Base-by-base conservation (phyloP, 2,888 invertebrate species). In the Cephus runcator region DNA sequence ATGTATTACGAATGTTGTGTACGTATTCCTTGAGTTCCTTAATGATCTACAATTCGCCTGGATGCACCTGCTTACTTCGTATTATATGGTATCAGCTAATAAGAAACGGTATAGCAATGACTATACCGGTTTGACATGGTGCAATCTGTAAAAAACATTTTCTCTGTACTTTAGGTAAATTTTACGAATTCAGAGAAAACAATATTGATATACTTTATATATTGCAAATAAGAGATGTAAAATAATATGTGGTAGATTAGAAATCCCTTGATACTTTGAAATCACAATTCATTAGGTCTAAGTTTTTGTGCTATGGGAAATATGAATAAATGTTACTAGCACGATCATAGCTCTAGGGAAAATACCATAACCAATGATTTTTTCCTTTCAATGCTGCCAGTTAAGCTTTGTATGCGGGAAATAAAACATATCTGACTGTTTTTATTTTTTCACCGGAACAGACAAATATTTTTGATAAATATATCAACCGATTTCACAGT, bases 401-500 rank as follows among this genome's bases (percentile, higher is more conserved):
- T 23, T 23, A 23, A 23, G 56, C 9, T 23, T 56, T 23, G 9
- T 23, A 6, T 23, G 23, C 56, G 9, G 9, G 2, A 56, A 23
- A 56, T 15, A 56, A 56, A 9, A 56, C 2, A 56, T 1, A 6
- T 56, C 2, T 40, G 36, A 23, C 23, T 23, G 23, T 56, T 56
- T 74, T 76, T 69, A 12, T 73, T 69, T 34, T 40, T 11, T 69
- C 4, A n/a, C 11, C 68, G 30, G 34, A 76, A 11, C 34, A 40
- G 73, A 35, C 23, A 33, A 40, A 71, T 71, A 68, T n/a, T 33
- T 69, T 11, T 4, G 23, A 40, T 69, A 73, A 73, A 81, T 75
- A 56, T 69, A 79, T 79, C 75, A 40, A 74, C 56, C 6, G 77
- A 69, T 77, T 35, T 76, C 69, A 30, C 33, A 75, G 11, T 79